Base-by-base conservation (phyloP, 2,113 vertebrate genomes). In the Saccopteryx leptura region DNA sequence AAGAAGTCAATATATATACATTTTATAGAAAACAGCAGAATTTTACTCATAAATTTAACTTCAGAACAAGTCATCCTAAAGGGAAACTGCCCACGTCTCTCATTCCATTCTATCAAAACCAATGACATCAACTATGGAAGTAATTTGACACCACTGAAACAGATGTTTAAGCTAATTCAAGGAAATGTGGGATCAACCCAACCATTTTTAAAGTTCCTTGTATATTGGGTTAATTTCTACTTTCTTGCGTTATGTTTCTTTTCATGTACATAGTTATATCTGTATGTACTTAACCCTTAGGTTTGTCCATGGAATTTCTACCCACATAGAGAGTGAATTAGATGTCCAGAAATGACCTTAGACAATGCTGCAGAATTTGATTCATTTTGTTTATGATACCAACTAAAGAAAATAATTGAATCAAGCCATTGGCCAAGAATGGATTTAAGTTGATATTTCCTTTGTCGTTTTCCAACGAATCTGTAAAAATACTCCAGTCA, bases 21-120 rank as follows among this genome's bases (percentile, higher is more conserved):
- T 95, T 94, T 93, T 72, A 54, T 9, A 93, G 89, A 91, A 96
- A 94, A 61, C 60, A 94, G 63, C 23, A 92, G 86, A 89, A 31
- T 94, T 56, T 92, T 48, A 88, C 33, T 79, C 15, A 86, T 21
- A 89, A 61, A 52, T 92, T 92, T 92, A 79, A 68, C 65, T 94
- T 96, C 74, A 61, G 93, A 74, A 65, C 79, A 95, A 93, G 92
- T 23, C 50, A 33, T 68, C 58, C 33, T 85, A 33, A 91, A 88
- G 95, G 60, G 69, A 83, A 85, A 80, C 54, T 63, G 39, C 15
- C 33, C 10, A 19, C 33, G 19, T 86, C 24, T 63, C 50, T 92
- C 88, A 66, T 81, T 75, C 26, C 9, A 33, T 79, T 48, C 69
- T 52, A 60, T 91, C 72, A 52, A 88, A 96, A 75, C 52, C 80